Evolutionary conservation across 2,797 vertebrate species (phyloP).

Genomic region (Coracias cyanogaster): DNA sequence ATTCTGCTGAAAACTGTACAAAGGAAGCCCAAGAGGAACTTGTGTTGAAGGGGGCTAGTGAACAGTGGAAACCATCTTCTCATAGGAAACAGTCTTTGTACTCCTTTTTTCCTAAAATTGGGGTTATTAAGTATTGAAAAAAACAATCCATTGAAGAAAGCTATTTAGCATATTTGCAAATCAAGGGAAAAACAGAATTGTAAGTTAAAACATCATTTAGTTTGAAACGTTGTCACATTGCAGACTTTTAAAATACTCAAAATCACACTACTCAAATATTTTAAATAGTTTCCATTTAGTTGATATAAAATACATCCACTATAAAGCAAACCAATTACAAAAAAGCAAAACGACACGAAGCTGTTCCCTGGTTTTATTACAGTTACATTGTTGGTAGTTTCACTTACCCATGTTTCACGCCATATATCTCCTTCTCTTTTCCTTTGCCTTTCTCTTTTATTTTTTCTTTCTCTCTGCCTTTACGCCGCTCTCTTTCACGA

Average conservation of each 20-base stretch:
- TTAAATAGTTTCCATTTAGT: background rate
- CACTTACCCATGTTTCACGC: constrained; percentile 86
- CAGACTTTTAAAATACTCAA: background rate
- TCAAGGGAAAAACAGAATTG: background rate
- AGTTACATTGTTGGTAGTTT: fast-evolving
- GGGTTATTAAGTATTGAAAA: background rate
- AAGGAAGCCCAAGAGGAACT: background rate
- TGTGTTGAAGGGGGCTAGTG: background rate
- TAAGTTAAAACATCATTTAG: background rate
- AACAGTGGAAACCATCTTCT: background rate
- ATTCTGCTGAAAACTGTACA: background rate
- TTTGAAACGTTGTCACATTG: fast-evolving
- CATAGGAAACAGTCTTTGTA: fast-evolving
- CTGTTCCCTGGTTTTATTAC: background rate
- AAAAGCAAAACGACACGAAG: background rate
- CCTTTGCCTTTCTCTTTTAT: constrained; percentile 78
- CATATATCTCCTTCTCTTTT: constrained; percentile 82
- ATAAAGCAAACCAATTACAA: background rate
- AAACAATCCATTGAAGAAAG: background rate
- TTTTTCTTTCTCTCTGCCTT: constrained; percentile 83
- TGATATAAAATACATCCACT: fast-evolving
- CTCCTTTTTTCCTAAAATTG: background rate
- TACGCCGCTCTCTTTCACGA: constrained; percentile 83
- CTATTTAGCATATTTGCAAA: background rate
- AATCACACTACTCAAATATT: background rate